Evolutionary conservation across 2,888 invertebrate genomes (phyloP), one percentile per base, ranked within the genome.

Genomic region (Hecatera dysodea): DNA sequence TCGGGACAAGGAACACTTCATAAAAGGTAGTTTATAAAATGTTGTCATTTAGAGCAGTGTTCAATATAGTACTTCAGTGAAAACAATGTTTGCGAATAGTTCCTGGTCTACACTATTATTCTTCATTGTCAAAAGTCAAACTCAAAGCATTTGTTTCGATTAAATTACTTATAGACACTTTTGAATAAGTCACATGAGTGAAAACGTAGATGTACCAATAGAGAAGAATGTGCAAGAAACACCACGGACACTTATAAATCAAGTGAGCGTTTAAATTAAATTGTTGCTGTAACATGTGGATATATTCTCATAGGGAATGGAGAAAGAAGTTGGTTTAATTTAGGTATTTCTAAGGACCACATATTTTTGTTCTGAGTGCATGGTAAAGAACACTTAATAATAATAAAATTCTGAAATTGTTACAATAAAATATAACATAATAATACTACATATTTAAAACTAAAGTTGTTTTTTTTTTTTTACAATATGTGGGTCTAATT

Each of bases 1-100:
- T 56, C 64, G 81, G 9, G 55, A 83, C 11, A n/a, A 50, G 39
- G 27, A 27, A 53, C 42, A 33, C 11, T 22, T 22, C 7, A 8
- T 27, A 7, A 22, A 33, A 55, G 22, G 24, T 63, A 48, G n/a
- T 36, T 39, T 24, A 24, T 39, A 57, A 17, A 52, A 19, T 36
- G 5, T 19, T 46, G 11, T 8, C n/a, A 36, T 17, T 53, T 50
- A 19, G 1, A 65, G 36, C 22, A 39, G 29, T 67, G 22, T 56
- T 55, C 33, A 55, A 6, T 55, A 12, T 12, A 2, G 24, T 39
- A 19, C 2, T 24, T 33, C 1, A 56, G 36, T 56, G 3, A 39
- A 12, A 57, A 24, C 63, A 55, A 46, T 17, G 50, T 19, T n/a
- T 17, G 4, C 15, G 44, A 2, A 12, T 44, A 50, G n/a, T 42